phyloP scores from a whole-genome alignment of 2,888 invertebrate genomes.

The Lasius fuliginosus region DNA sequence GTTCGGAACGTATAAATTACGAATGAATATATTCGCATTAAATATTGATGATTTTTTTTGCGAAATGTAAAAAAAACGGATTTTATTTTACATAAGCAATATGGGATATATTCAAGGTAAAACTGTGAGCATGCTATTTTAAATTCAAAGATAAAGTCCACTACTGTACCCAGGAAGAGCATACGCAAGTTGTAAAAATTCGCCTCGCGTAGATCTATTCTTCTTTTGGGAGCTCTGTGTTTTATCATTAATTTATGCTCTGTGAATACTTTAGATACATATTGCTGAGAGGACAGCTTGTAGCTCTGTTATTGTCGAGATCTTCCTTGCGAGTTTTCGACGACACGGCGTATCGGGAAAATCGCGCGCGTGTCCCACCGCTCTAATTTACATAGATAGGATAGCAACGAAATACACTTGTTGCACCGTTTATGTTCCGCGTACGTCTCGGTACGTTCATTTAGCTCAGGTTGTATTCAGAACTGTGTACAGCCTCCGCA shows the following conservation, averaged over 20 bases:
- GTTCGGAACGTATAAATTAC: neutral
- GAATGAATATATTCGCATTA: neutral
- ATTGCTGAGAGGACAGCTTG: constrained; percentile 63
- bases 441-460: constrained; percentile 57
- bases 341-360: constrained; percentile 50
- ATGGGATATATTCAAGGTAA: neutral
- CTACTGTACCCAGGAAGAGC: neutral
- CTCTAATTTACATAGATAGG: constrained; percentile 63
- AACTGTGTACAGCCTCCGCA: neutral
- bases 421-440: constrained; percentile 64
- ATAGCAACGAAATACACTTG: constrained; percentile 66
- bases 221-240: constrained; percentile 48
- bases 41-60: neutral
- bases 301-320: constrained; percentile 76
- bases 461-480: constrained; percentile 24
- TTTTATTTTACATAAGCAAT: constrained; percentile 13
- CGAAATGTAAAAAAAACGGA: neutral
- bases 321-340: constrained; percentile 57
- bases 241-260: constrained; percentile 50
- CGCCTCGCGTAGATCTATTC: constrained; percentile 62
- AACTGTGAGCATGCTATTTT: neutral
- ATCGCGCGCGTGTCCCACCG: constrained; percentile 45
- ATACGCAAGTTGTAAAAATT: constrained; percentile 28
- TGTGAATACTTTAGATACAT: constrained; percentile 49
- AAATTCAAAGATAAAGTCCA: neutral